Conservation (phyloP, 2,113 vertebrate species). For the Nothocercus nigrocapillus region DNA sequence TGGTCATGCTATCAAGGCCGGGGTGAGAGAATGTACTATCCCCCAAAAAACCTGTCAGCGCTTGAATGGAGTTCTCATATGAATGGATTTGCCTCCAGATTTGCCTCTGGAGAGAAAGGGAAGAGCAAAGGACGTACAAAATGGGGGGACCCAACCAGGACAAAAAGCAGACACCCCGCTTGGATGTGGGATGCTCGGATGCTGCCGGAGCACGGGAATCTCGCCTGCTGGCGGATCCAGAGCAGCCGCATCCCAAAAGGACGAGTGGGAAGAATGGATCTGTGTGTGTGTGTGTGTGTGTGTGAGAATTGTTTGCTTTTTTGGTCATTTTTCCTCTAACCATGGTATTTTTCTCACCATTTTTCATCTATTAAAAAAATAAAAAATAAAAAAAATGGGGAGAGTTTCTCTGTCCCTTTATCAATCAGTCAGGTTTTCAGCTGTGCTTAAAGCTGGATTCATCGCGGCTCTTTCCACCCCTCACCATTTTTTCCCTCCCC, state of each 20-base stretch:
- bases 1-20: neutral
- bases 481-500: neutral
- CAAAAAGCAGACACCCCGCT: neutral
- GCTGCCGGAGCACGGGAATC: neutral
- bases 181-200: no score
- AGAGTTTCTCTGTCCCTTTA: neutral
- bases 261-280: neutral
- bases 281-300: no score
- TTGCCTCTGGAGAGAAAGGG: slow-evolving; percentile 31
- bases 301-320: accelerated
- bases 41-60: slow-evolving; percentile 17
- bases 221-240: accelerated
- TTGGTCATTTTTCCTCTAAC: neutral
- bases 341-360: neutral
- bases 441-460: neutral
- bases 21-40: slow-evolving; percentile 20
- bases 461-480: neutral
- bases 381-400: neutral
- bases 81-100: slow-evolving; percentile 37
- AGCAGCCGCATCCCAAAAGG: accelerated
- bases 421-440: neutral
- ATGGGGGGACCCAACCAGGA: neutral
- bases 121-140: neutral
- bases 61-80: slow-evolving; percentile 58
- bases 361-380: neutral